A percentile compares a stretch with the other conserved stretches of the same genome.
Conservation (phyloP, 2,797 vertebrate species). For the Chelidonichthys spinosus region DNA sequence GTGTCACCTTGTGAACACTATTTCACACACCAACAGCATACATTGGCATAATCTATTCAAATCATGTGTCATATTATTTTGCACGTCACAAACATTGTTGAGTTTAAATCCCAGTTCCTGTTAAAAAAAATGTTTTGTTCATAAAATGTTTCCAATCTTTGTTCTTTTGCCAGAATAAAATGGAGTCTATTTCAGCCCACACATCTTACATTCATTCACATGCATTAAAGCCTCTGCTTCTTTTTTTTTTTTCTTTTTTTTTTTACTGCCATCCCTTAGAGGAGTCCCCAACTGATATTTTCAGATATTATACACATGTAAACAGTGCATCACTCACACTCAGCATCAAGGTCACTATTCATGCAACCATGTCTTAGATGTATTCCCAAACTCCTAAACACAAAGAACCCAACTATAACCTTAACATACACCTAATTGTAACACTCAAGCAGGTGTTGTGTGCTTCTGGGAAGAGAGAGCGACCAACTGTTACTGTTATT, state of each 20-base stretch:
- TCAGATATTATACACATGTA: background rate
- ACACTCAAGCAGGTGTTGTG: constrained; percentile 35
- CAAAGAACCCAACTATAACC: constrained; percentile 47
- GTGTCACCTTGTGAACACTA: background rate
- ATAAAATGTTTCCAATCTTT: constrained; percentile 6
- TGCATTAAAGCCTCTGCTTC: constrained; percentile 21
- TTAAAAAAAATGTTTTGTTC: constrained; percentile 5
- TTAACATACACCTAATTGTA: constrained; percentile 50
- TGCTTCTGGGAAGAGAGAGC: no score
- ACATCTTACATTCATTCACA: constrained; percentile 35
- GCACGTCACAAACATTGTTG: background rate
- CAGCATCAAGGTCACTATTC: constrained; percentile 23
- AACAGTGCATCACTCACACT: background rate
- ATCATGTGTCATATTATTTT: background rate
- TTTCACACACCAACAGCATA: constrained; percentile 26
- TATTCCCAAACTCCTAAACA: constrained; percentile 49
- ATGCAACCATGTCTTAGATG: constrained; percentile 41
- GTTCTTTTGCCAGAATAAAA: constrained; percentile 23
- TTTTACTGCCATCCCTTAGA: background rate
- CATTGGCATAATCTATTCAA: constrained; percentile 19
- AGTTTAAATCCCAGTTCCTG: background rate
- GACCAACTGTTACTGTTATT: no score
- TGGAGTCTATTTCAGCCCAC: constrained; percentile 13
- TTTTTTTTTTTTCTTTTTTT: background rate
- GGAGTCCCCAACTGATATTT: constrained; percentile 7